Evolutionary conservation across 1,140 invertebrate species (phyloP).

Genomic region (Catajapyx aquilonaris): DNA sequence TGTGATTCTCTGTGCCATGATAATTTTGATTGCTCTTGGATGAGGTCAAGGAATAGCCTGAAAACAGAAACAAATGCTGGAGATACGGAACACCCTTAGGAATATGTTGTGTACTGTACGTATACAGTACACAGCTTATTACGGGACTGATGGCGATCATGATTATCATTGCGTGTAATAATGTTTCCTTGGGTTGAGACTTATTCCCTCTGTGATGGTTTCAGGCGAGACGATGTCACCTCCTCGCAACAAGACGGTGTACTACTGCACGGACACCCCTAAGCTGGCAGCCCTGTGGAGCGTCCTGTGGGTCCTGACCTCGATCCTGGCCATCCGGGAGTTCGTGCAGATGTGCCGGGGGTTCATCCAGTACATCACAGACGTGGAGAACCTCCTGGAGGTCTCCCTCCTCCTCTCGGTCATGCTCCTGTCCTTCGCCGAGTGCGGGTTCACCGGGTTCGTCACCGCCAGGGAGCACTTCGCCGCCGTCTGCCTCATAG

Average conservation of each 20-base stretch:
- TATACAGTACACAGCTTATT: no score
- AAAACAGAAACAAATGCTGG: no score
- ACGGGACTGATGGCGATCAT: no score
- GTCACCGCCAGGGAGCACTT: conserved; percentile 13
- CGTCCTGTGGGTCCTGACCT: conserved; percentile 12
- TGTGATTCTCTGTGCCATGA: no score
- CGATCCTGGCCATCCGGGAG: conserved; percentile 11
- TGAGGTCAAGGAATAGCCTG: no score
- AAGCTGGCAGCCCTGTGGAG: conserved; percentile 7
- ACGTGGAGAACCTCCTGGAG: conserved; percentile 14
- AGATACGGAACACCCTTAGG: no score
- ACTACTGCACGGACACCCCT: not conserved
- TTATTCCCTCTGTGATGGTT: no score
- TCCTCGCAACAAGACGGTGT: not conserved
- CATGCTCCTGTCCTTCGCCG: conserved; percentile 11
- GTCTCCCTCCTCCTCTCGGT: conserved; percentile 13
- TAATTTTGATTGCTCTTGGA: no score
- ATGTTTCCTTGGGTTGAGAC: no score
- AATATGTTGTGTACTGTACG: no score
- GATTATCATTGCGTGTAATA: no score
- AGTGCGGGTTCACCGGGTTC: conserved; percentile 13
- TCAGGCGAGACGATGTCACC: no score
- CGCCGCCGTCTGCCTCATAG: conserved; percentile 13
- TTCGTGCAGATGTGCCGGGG: conserved; percentile 11
- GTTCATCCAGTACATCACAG: not conserved